A percentile compares a stretch with the other conserved stretches of the same genome.
Conservation (phyloP, 2,113 vertebrate genomes). For the Sphyrna mokarran region DNA sequence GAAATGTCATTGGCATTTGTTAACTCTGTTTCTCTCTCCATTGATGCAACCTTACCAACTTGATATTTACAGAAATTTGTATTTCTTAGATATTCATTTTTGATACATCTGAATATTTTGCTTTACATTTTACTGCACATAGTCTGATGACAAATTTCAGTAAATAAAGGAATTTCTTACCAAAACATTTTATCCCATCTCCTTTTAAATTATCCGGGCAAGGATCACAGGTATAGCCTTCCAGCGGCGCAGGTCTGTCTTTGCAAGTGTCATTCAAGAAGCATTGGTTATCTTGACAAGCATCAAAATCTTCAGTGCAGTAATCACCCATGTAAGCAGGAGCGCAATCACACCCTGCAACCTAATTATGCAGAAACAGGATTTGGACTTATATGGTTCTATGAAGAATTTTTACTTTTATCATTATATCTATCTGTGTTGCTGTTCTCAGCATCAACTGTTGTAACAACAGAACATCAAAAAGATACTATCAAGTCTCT, state of each 20-base stretch:
- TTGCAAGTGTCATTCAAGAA: slow-evolving; percentile 31
- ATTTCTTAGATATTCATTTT: background rate
- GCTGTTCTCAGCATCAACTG: background rate
- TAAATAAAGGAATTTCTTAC: background rate
- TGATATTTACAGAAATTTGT: background rate
- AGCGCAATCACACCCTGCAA: background rate
- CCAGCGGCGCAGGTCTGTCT: slow-evolving; percentile 2
- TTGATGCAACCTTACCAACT: background rate
- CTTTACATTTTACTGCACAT: background rate
- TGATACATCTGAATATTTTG: background rate
- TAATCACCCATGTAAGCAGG: slow-evolving; percentile 24
- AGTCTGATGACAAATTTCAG: background rate
- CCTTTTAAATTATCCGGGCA: slow-evolving; percentile 29
- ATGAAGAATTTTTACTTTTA: background rate
- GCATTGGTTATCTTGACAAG: slow-evolving; percentile 34
- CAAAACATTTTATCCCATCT: slow-evolving; percentile 37
- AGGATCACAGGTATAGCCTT: slow-evolving; percentile 23
- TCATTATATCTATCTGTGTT: background rate
- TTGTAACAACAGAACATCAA: background rate
- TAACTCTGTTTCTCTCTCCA: background rate
- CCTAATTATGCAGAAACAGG: background rate
- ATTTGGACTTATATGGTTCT: background rate
- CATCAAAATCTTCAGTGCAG: slow-evolving; percentile 37
- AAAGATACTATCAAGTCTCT: background rate
- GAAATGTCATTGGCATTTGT: background rate